phyloP scores from a whole-genome alignment of 1,140 invertebrate genomes.

The Myzus persicae region DNA sequence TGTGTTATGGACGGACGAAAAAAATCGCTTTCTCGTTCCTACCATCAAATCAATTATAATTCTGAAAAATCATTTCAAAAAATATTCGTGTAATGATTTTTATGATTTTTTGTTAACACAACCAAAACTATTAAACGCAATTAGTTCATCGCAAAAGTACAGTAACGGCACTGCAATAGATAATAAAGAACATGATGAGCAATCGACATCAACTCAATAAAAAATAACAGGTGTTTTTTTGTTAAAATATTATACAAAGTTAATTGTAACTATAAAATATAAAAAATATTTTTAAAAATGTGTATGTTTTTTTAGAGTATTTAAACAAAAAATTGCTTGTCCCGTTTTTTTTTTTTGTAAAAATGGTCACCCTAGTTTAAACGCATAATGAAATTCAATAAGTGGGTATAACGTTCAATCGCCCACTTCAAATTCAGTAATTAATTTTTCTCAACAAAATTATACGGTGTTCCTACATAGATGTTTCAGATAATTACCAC shows the following conservation, averaged over 20 bases:
- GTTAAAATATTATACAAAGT: too few relatives aligned
- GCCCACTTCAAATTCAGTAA: too few relatives aligned
- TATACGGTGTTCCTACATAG: not conserved
- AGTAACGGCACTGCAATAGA: not conserved
- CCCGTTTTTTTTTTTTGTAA: conserved; percentile 1
- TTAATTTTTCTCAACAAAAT: not conserved
- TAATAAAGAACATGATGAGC: conserved; percentile 22
- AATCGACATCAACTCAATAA: conserved; percentile 4
- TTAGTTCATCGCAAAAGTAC: not conserved
- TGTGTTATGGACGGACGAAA: not conserved
- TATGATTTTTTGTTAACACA: conserved; percentile 34
- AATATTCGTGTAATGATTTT: conserved; percentile 8
- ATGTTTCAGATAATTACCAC: not conserved
- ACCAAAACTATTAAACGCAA: conserved; percentile 25
- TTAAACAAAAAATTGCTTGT: not conserved
- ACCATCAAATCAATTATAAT: conserved; percentile 15
- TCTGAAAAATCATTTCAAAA: conserved; percentile 25
- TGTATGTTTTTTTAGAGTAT: too few relatives aligned
- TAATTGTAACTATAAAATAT: too few relatives aligned
- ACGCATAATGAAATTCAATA: not conserved
- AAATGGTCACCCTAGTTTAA: not conserved
- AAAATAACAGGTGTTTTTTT: too few relatives aligned
- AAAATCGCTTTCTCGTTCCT: not conserved
- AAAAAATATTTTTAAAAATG: too few relatives aligned
- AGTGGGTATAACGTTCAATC: not conserved